Conservation (phyloP, 2,797 vertebrate genomes). For the Petrocephalus sullivani region DNA sequence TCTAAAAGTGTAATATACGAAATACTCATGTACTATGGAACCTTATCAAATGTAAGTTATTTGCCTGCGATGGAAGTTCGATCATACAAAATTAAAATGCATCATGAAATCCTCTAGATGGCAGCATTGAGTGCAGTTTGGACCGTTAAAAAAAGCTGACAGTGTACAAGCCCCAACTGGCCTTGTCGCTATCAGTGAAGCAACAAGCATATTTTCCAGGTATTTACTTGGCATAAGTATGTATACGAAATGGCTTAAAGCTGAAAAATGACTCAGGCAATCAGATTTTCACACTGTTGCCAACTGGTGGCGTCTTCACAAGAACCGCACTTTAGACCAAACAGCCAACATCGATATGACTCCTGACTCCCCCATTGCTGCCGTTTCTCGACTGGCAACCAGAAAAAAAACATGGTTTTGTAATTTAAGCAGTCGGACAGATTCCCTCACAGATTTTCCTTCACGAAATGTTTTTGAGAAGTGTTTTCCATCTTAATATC, state of each 20-base stretch:
- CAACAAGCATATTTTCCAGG: neutral
- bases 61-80: neutral
- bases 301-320: neutral
- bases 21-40: neutral
- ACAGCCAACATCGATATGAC: neutral
- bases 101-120: neutral
- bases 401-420: neutral
- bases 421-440: neutral
- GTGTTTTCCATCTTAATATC: neutral
- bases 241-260: neutral
- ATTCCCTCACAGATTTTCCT: conserved; percentile 7
- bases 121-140: neutral
- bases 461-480: neutral
- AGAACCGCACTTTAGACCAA: neutral
- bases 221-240: neutral
- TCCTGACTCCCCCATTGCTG: conserved; percentile 4
- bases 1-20: neutral
- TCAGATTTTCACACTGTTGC: neutral
- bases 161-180: neutral
- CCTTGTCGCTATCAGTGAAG: neutral
- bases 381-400: conserved; percentile 2
- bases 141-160: neutral
- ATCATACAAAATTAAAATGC: neutral
- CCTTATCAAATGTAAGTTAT: neutral
- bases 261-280: neutral